phyloP scores from a whole-genome alignment of 2,797 vertebrate species.

The Borostomias antarcticus region DNA sequence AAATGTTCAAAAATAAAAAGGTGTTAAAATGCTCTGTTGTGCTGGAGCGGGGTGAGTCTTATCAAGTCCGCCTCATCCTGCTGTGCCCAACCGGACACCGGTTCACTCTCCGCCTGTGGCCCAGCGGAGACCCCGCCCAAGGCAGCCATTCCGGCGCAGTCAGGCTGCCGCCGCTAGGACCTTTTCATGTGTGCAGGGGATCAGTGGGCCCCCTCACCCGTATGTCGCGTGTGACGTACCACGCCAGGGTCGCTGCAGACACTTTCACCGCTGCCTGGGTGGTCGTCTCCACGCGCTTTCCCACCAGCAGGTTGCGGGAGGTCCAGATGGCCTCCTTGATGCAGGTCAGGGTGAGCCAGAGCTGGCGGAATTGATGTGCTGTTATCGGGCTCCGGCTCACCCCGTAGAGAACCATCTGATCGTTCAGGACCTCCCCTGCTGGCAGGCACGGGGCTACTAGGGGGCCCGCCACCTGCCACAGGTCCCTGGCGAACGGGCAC shows the following conservation, averaged over 20 bases:
- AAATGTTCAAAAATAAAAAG: too few relatives aligned
- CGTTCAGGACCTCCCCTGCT: slow-evolving; percentile 7
- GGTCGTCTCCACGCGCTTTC: neutral
- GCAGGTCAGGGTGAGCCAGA: neutral
- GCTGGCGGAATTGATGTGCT: neutral
- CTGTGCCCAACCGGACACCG: too few relatives aligned
- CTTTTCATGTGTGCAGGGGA: neutral
- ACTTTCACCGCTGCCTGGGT: neutral
- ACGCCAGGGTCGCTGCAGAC: neutral
- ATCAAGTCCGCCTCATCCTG: too few relatives aligned
- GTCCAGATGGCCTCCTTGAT: neutral
- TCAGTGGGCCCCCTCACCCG: neutral
- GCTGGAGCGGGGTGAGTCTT: too few relatives aligned
- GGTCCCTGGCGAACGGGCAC: too few relatives aligned
- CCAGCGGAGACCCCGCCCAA: neutral
- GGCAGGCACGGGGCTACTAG: too few relatives aligned
- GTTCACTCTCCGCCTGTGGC: neutral
- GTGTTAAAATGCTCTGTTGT: too few relatives aligned
- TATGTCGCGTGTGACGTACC: neutral
- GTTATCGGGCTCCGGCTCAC: neutral
- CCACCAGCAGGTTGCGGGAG: slow-evolving; percentile 3
- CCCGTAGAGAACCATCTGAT: neutral
- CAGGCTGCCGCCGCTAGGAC: neutral
- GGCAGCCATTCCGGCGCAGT: too few relatives aligned
- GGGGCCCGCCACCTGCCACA: too few relatives aligned